Evolutionary conservation across 2,888 invertebrate species (phyloP), one percentile per base, ranked within the genome.

Genomic region (Herminia tarsipennalis): DNA sequence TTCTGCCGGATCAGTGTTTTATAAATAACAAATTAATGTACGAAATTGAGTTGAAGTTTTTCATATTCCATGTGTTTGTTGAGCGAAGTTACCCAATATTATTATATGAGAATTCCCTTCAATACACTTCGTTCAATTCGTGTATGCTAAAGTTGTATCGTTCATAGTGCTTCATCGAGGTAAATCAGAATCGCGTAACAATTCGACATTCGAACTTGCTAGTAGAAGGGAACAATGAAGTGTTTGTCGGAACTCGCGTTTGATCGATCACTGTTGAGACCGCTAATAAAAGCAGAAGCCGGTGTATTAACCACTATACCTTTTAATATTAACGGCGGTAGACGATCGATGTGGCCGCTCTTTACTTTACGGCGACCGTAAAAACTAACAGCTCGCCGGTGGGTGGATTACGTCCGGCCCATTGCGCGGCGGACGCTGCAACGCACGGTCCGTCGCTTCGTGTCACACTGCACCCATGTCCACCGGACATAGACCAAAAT

Each of bases 321-420:
- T 75, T 83, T 81, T 78, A 81, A 79, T 81, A 81, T 81, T 74
- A 81, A 79, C 72, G 68, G 58, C 56, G 38, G 52, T 46, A 45
- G 45, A 57, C 73, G 76, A 81, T 83, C 83, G 80, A 83, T 82
- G 70, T 64, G 68, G 70, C 57, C 61, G 68, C 68, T 75, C 71
- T 78, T 77, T 81, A 80, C 73, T 85, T 87, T 85, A 86, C 82
- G 72, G 78, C 67, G 60, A 63, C 78, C 73, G 81, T 86, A 81
- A 88, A 88, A 88, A 82, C 85, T 82, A 82, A 81, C 80, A 74
- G 81, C 73, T 69, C 65, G 66, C 71, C 73, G 66, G 70, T 64
- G 70, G 74, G 60, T 59, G 76, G 80, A 84, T 86, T 86, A 86
- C 66, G 69, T 70, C 55, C 83, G 81, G 76, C 59, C 81, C 84